Evolutionary conservation across 1,140 invertebrate genomes (phyloP).

Genomic region (Ridgeia piscesae): DNA sequence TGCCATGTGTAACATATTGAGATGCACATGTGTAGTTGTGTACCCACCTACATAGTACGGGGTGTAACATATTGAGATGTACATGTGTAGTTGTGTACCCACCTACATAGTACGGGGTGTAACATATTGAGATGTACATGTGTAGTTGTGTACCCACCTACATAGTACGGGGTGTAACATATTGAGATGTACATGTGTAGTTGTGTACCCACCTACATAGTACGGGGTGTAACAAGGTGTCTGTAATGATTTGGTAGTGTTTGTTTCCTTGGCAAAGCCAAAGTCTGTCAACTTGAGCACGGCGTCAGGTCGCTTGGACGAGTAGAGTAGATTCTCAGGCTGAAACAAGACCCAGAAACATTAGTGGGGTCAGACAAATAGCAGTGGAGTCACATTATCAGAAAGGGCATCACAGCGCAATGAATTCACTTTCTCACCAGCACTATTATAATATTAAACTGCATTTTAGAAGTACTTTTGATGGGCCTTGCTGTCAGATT

Average conservation of each 20-base stretch:
- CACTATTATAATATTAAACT: neutral
- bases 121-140: no score
- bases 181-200: neutral
- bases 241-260: constrained; percentile 77
- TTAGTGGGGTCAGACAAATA: neutral
- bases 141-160: neutral
- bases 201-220: constrained; percentile 78
- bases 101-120: no score
- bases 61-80: no score
- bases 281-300: constrained; percentile 96
- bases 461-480: no score
- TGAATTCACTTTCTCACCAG: neutral
- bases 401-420: neutral
- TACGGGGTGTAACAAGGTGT: constrained; percentile 99
- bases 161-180: neutral
- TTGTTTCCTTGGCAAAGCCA: constrained; percentile 96
- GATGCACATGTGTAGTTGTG: no score
- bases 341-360: constrained; percentile 38
- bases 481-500: neutral
- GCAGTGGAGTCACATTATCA: neutral
- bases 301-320: constrained; percentile 61
- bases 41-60: no score
- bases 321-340: constrained; percentile 66
- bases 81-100: no score
- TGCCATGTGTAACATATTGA: no score